Base-by-base conservation (phyloP, 2,797 vertebrate genomes). In the Rhinichthys osculus region DNA sequence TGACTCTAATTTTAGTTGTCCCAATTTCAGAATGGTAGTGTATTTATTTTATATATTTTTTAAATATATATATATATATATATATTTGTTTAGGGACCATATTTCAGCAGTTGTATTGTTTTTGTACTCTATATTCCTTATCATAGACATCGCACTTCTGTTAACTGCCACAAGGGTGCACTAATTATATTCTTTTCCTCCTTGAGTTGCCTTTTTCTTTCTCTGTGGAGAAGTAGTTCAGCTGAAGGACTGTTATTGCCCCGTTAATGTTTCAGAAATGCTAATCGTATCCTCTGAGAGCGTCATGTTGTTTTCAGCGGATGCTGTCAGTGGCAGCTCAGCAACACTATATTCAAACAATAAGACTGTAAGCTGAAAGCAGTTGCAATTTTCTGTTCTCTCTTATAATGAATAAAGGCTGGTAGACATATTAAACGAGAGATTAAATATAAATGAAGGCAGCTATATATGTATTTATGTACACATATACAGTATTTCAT, bases 121-220 rank as follows among this genome's bases (percentile, higher is more conserved):
- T 40, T 59, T n/a, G 21, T 57, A 1, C 3, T 40, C 7, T 59
- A 38, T 11, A 52, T 33, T 21, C 27, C 19, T 23, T 7, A 73
- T 50, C 69, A 71, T 23, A 14, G 57, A 64, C 30, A 44, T 42
- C 67, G 73, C 82, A 86, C 59, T 78, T 89, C 82, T n/a, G 30
- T 52, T 33, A 77, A 50, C 82, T 38, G 10, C 88, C 89, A 90
- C 82, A 76, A 85, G 88, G 82, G 67, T 70, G 81, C 52, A 73
- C 84, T 77, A 38, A 42, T 21, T 59, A n/a, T 47, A 27, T 64
- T 78, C 7, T 81, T 38, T 47, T 33, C 21, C 38, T 78, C 4
- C 30, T 76, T 5, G 3, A 66, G 57, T 66, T 76, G 16, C 14
- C 10, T 44, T 44, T 44, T 47, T n/a, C 44, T 50, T 21, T 21